These are phyloP conservation scores for Leptinotarsa texana DNA, from an alignment of 1,140 invertebrate species.

Conservation along the genomic window DNA sequence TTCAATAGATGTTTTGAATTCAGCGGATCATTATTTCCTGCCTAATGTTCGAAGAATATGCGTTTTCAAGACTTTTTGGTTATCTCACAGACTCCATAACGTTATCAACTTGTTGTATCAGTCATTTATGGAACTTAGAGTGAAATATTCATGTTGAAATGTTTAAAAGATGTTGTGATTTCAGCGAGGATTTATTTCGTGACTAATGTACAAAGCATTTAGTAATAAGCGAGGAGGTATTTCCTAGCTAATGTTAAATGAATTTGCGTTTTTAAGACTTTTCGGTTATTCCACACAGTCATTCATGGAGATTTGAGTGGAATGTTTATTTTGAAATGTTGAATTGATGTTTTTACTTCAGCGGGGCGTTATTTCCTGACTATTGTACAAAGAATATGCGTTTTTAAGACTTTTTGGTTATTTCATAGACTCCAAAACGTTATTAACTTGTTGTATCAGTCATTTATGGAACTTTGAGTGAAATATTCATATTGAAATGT, in stretches of 20 bases:
- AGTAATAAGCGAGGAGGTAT: not conserved
- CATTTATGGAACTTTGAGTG: too few species aligned
- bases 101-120: too few species aligned
- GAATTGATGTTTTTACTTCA: not conserved
- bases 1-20: not conserved
- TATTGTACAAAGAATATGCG: not conserved
- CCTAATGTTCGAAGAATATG: not conserved
- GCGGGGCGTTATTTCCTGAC: not conserved
- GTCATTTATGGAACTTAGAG: too few species aligned
- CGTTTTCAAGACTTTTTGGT: constrained; percentile 6
- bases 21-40: not conserved
- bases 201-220: constrained; percentile 7
- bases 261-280: constrained; percentile 9
- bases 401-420: constrained; percentile 7
- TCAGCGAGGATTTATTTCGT: not conserved
- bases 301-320: too few species aligned
- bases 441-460: too few species aligned
- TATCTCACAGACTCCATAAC: not conserved
- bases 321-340: too few species aligned
- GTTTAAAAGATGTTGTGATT: not conserved
- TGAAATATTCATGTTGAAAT: too few species aligned
- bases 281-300: not conserved
- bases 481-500: too few species aligned
- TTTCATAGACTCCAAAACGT: not conserved
- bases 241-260: constrained; percentile 9